Percentiles rank a stretch among this genome's conserved stretches.
Evolutionary conservation across 2,888 invertebrate species (phyloP).

Genomic region (Cerastis leucographa): DNA sequence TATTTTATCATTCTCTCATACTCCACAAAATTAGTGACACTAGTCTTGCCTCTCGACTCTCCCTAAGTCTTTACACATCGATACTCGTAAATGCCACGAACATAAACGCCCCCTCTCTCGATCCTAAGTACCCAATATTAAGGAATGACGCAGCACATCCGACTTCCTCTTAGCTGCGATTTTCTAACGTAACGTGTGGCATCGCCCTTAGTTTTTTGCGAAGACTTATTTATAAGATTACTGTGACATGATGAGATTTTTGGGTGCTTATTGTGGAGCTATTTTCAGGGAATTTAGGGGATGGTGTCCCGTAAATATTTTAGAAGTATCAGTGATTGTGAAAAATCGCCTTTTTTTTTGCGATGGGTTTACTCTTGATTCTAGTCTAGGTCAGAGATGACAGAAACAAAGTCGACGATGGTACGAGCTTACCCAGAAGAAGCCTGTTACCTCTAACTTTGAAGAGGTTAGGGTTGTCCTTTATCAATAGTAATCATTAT

Average conservation of each 20-base stretch:
- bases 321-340: not conserved
- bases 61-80: conserved; percentile 10
- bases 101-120: conserved; percentile 50
- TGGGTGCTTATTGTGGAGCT: conserved; percentile 24
- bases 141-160: conserved; percentile 63
- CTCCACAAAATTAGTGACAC: not conserved
- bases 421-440: too few relatives aligned
- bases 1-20: not conserved
- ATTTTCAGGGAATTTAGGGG: conserved; percentile 18
- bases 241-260: conserved; percentile 37
- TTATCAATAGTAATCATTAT: not conserved
- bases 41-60: not conserved
- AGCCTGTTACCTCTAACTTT: too few relatives aligned
- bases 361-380: too few relatives aligned
- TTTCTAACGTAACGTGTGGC: conserved; percentile 50
- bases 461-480: too few relatives aligned
- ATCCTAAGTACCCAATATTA: conserved; percentile 69
- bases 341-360: too few relatives aligned
- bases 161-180: conserved; percentile 58
- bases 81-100: conserved; percentile 38
- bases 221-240: conserved; percentile 64
- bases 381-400: too few relatives aligned
- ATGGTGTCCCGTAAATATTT: not conserved
- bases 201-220: conserved; percentile 37
- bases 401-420: too few relatives aligned